A percentile compares a stretch with the other conserved stretches of the same genome.
phyloP scores from a whole-genome alignment of 1,140 invertebrate species.

The Eupeodes corollae region DNA sequence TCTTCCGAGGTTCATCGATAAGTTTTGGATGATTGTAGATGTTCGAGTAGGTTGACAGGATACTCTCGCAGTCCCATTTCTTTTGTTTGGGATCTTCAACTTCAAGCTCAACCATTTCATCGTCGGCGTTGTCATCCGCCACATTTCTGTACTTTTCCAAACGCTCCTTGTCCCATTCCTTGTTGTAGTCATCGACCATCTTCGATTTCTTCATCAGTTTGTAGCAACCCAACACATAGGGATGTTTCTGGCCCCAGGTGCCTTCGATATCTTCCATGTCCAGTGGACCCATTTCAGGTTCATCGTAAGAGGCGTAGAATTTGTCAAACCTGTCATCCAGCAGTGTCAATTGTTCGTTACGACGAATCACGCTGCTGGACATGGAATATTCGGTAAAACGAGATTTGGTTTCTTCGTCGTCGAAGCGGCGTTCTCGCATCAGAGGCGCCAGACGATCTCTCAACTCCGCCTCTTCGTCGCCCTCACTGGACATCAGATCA shows the following conservation, averaged over 20 bases:
- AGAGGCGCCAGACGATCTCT: slow-evolving; percentile 44
- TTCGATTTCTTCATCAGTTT: slow-evolving; percentile 48
- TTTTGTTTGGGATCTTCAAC: slow-evolving; percentile 46
- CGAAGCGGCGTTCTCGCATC: slow-evolving; percentile 42
- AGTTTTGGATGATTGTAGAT: slow-evolving; percentile 84
- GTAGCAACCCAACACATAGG: slow-evolving; percentile 52
- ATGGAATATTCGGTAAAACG: slow-evolving; percentile 90
- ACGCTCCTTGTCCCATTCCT: slow-evolving; percentile 54
- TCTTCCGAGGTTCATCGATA: slow-evolving; percentile 60
- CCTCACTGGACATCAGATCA: slow-evolving; percentile 32
- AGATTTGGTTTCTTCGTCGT: slow-evolving; percentile 72
- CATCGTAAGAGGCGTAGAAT: slow-evolving; percentile 78
- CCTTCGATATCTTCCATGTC: slow-evolving; percentile 86
- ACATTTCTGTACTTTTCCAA: slow-evolving; percentile 42
- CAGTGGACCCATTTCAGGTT: slow-evolving; percentile 77
- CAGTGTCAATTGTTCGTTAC: slow-evolving; percentile 71
- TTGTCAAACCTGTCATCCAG: slow-evolving; percentile 88
- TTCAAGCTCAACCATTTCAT: slow-evolving; percentile 48
- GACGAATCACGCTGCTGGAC: slow-evolving; percentile 77
- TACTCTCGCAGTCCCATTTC: slow-evolving; percentile 89
- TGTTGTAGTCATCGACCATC: slow-evolving; percentile 47
- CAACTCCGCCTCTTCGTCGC: slow-evolving; percentile 41
- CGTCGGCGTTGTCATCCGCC: slow-evolving; percentile 46
- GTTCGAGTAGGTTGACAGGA: slow-evolving; percentile 81
- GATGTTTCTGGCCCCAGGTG: slow-evolving; percentile 51